Conservation (phyloP, 2,797 vertebrate genomes). For the Sciurus vulgaris region DNA sequence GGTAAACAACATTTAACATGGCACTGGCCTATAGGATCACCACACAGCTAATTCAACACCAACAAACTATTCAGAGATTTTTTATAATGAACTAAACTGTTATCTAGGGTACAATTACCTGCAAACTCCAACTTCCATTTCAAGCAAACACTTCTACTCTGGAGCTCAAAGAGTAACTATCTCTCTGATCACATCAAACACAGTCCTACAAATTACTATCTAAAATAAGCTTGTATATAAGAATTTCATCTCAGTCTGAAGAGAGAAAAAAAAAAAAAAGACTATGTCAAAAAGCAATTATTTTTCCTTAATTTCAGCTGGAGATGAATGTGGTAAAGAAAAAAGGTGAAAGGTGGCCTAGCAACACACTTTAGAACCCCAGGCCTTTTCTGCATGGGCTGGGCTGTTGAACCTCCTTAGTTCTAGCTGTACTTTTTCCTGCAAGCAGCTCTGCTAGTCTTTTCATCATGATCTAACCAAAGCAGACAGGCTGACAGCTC, state of each 20-base stretch:
- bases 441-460: neutral
- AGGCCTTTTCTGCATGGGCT: neutral
- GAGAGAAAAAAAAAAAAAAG: neutral
- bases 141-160: neutral
- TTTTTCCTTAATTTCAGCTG: neutral
- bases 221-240: neutral
- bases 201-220: slow-evolving; percentile 1
- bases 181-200: slow-evolving; percentile 29
- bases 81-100: neutral
- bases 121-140: slow-evolving; percentile 29
- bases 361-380: rapidly evolving
- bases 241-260: slow-evolving; percentile 3
- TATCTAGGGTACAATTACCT: neutral
- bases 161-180: neutral
- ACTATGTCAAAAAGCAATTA: slow-evolving; percentile 8
- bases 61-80: neutral
- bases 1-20: neutral
- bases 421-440: neutral
- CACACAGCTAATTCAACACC: neutral
- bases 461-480: neutral
- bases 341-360: neutral
- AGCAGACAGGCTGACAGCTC: neutral
- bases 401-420: too few species aligned
- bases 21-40: neutral
- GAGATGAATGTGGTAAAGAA: neutral